Percentiles rank a stretch among this genome's conserved stretches.
These are phyloP conservation scores for Ischnus inquisitorius DNA, from an alignment of 2,888 invertebrate species.

Conservation along the genomic window DNA sequence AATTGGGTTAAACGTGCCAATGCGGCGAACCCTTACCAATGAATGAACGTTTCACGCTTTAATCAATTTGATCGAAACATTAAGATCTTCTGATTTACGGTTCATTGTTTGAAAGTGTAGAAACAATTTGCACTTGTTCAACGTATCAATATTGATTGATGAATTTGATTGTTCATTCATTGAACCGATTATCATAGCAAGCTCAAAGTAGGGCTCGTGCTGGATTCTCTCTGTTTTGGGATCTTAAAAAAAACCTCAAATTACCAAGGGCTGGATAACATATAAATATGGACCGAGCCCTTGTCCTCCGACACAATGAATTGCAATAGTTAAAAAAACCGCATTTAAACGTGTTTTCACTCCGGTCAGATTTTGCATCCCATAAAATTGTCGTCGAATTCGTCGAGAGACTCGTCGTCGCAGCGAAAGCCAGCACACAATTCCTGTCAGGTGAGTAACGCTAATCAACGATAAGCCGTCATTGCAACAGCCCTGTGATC, in stretches of 20 bases:
- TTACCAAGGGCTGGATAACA: constrained; percentile 64
- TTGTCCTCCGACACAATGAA: constrained; percentile 26
- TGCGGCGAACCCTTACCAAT: too few relatives aligned
- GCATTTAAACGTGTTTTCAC: constrained; percentile 55
- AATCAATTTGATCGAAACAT: not conserved
- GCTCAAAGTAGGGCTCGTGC: not conserved
- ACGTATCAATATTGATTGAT: too few relatives aligned
- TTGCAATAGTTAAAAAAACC: not conserved
- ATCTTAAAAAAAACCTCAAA: not conserved
- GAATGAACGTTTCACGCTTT: not conserved
- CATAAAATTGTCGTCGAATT: constrained; percentile 87
- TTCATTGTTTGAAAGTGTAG: too few relatives aligned
- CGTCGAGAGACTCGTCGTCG: constrained; percentile 86
- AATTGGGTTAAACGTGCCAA: not conserved
- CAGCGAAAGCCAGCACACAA: constrained; percentile 88
- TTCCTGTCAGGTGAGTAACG: constrained; percentile 85
- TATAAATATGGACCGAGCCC: constrained; percentile 60
- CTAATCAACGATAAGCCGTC: not conserved
- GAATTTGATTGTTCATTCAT: too few relatives aligned
- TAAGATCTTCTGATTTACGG: too few relatives aligned
- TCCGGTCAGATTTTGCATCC: constrained; percentile 86
- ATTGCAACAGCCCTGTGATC: constrained; percentile 19
- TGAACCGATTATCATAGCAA: not conserved
- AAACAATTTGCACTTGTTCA: too few relatives aligned
- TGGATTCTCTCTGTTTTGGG: not conserved